These are phyloP conservation scores for Scaptomyza hsui DNA, from an alignment of 1,140 invertebrate species.

Conservation along the genomic window DNA sequence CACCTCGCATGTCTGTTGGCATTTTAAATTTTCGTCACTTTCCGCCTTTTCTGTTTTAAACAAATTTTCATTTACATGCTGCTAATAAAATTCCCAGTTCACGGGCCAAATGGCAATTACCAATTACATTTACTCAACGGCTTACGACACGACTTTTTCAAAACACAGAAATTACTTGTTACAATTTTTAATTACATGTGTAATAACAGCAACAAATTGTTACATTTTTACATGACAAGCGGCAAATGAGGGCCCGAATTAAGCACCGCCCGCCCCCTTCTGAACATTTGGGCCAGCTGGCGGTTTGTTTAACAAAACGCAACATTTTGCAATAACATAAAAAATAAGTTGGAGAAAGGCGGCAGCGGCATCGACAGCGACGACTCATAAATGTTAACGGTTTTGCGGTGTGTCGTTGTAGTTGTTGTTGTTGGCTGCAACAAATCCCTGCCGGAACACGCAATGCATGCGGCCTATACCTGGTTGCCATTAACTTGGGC, in stretches of 20 bases:
- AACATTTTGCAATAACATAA: conserved; percentile 37
- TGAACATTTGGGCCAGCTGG: not conserved
- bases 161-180: conserved; percentile 1
- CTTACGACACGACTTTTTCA: conserved; percentile 16
- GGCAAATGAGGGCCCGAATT: conserved; percentile 7
- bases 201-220: conserved; percentile 52
- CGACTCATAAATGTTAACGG: conserved; percentile 57
- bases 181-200: conserved; percentile 55
- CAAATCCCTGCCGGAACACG: conserved; percentile 46
- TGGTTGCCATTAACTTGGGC: conserved; percentile 36
- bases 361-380: conserved; percentile 3
- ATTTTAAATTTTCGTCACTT: no score
- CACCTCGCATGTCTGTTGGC: no score
- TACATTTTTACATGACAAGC: conserved; percentile 45
- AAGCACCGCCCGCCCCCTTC: not conserved
- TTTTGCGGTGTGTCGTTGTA: conserved; percentile 10
- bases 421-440: conserved; percentile 25
- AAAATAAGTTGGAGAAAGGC: not conserved
- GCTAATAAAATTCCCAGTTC: conserved; percentile 1
- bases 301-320: conserved; percentile 61
- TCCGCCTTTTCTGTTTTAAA: no score
- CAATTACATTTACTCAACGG: conserved; percentile 30
- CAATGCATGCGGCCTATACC: conserved; percentile 50
- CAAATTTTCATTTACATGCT: no score
- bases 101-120: conserved; percentile 8